Evolutionary conservation across 2,113 vertebrate species (phyloP), one percentile per base, ranked within the genome.

Genomic region (Cercocebus atys): DNA sequence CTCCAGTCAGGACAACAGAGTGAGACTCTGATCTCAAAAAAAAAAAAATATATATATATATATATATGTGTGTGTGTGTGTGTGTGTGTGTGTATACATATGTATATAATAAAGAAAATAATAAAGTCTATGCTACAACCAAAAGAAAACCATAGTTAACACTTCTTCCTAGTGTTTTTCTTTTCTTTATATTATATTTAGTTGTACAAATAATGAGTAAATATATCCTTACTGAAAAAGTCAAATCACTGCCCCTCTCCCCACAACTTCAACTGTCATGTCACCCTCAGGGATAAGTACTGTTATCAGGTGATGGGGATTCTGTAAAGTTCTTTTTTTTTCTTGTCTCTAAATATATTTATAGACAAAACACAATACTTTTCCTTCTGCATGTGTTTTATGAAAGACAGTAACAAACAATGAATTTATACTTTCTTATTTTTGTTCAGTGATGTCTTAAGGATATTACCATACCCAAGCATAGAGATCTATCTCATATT

Each of bases 101-200:
- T 12, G 5, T 5, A 61, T 6, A n/a, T 10, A 82, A 72, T 81
- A 82, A 72, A 81, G 75, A 75, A 78, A 38, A 90, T 91, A 89
- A 80, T n/a, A 89, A 96, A 90, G 72, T 59, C 59, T 79, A 27
- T 27, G 16, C 7, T 73, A 10, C 45, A 55, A 76, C 10, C 20
- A 25, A 82, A 88, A 92, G 68, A 70, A 70, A 93, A 70, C 18
- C 1, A 17, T 16, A 79, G 47, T 72, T 18, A 79, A 27, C 14
- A 80, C 82, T 85, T 81, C 52, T 68, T 95, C 30, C n/a, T 5
- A 43, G 0, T 73, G 55, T 72, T 94, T 92, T 92, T 73, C 9
- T 72, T 73, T 57, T 59, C 43, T 96, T 68, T 45, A 70, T 73
- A 23, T 70, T 80, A 25, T 45, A 40, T 83, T 91, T 94, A 78